Evolutionary conservation across 2,888 invertebrate species (phyloP).

Genomic region (Mythimna vitellina): DNA sequence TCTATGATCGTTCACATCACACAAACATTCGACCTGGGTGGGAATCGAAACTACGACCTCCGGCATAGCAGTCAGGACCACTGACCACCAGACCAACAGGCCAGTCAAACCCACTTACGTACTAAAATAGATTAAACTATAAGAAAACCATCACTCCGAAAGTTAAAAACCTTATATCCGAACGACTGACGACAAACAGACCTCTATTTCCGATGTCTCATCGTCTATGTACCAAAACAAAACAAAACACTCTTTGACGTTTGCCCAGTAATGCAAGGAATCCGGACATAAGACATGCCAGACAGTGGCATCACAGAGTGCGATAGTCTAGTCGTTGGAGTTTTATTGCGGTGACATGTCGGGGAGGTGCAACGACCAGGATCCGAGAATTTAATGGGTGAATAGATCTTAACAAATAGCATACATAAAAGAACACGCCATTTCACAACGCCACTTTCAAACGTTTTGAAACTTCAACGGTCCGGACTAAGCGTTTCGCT

Average conservation of each 20-base stretch:
- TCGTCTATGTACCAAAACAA: not conserved
- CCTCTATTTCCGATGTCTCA: conserved; percentile 16
- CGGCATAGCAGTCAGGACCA: no score
- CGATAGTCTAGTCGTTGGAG: conserved; percentile 20
- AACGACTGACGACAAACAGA: not conserved
- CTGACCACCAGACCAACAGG: no score
- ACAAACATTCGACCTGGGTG: no score
- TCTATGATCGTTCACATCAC: no score
- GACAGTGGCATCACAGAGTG: conserved; percentile 7
- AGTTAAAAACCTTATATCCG: not conserved
- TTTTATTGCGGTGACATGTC: conserved; percentile 33
- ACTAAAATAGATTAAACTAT: no score
- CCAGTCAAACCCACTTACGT: no score
- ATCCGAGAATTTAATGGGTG: conserved; percentile 21
- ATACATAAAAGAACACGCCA: not conserved
- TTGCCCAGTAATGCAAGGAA: conserved; percentile 27
- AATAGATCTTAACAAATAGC: conserved; percentile 10
- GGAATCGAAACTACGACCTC: no score
- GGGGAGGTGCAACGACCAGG: conserved; percentile 46
- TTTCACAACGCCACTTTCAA: no score
- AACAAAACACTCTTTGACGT: conserved; percentile 1
- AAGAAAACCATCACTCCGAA: no score
- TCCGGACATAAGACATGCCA: conserved; percentile 37
- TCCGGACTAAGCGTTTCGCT: no score
- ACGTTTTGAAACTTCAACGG: no score